Conservation (phyloP, 2,113 vertebrate genomes). For the Saccopteryx leptura region DNA sequence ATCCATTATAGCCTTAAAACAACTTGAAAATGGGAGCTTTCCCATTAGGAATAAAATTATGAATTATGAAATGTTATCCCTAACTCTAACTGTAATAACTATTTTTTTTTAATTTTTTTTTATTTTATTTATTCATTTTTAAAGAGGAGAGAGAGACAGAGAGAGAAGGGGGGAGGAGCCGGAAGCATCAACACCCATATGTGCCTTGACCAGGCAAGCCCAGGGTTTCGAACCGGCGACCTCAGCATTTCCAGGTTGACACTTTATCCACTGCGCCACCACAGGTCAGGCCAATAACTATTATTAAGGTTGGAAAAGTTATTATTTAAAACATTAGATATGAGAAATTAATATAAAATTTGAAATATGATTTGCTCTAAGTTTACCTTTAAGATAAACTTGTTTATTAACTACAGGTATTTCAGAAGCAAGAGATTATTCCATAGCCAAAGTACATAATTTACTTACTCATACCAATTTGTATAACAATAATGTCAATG, state of each 20-base stretch:
- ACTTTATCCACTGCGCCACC: too few species aligned
- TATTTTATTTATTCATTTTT: too few species aligned
- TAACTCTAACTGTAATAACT: background rate
- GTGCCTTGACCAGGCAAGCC: too few species aligned
- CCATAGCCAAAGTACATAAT: background rate
- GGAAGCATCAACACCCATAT: too few species aligned
- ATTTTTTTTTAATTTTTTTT: background rate
- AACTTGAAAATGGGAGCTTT: conserved; percentile 44
- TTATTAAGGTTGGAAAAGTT: background rate
- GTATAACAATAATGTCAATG: conserved; percentile 28
- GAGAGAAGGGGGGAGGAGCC: too few species aligned
- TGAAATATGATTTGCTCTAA: background rate
- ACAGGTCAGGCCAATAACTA: background rate
- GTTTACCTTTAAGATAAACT: conserved; percentile 23
- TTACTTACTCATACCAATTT: conserved; percentile 39
- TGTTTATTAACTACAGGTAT: background rate
- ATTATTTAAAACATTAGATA: conserved; percentile 28
- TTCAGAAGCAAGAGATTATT: background rate
- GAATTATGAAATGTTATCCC: background rate
- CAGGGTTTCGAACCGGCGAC: too few species aligned
- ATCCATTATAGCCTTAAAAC: conserved; percentile 43
- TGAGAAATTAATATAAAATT: conserved; percentile 29
- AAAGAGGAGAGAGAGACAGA: too few species aligned
- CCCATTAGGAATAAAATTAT: background rate
- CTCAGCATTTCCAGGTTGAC: too few species aligned